These are phyloP conservation scores for Pseudomyrmex dendroicus DNA, from an alignment of 1,140 invertebrate genomes.

Conservation along the genomic window DNA sequence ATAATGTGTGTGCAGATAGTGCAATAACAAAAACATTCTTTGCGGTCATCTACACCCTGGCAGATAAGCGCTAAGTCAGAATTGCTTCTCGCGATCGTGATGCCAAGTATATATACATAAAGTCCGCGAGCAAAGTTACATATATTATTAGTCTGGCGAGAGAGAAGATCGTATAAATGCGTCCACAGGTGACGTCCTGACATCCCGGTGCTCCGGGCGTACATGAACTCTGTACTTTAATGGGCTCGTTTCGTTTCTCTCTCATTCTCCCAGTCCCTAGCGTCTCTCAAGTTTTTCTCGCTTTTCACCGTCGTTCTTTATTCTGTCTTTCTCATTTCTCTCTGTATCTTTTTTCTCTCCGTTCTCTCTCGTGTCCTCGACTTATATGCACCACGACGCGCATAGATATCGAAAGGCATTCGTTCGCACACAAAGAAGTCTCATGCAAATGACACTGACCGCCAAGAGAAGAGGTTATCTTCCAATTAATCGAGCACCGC, in stretches of 20 bases:
- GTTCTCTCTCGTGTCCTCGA: background rate
- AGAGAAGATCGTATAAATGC: constrained; percentile 62
- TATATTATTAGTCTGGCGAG: constrained; percentile 64
- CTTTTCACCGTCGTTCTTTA: constrained; percentile 31
- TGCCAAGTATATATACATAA: constrained; percentile 53
- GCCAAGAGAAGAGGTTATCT: constrained; percentile 72
- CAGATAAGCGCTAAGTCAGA: constrained; percentile 11
- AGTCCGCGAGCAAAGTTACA: constrained; percentile 53
- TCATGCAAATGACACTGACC: constrained; percentile 75
- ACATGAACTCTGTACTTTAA: constrained; percentile 72
- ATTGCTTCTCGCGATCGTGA: constrained; percentile 30
- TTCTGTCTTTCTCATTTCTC: background rate
- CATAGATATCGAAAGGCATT: constrained; percentile 9
- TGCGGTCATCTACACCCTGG: background rate
- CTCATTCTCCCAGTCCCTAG: constrained; percentile 2
- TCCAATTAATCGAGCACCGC: constrained; percentile 74
- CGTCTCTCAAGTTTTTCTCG: constrained; percentile 31
- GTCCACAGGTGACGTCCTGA: constrained; percentile 68
- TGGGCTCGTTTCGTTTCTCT: constrained; percentile 60
- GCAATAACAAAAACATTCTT: constrained; percentile 10
- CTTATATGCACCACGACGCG: background rate
- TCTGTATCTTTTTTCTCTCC: background rate
- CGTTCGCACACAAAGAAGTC: constrained; percentile 5
- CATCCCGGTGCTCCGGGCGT: constrained; percentile 59
- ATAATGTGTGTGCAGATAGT: background rate